These are phyloP conservation scores for Okapia johnstoni DNA, from an alignment of 2,113 vertebrate species.

Conservation along the genomic window DNA sequence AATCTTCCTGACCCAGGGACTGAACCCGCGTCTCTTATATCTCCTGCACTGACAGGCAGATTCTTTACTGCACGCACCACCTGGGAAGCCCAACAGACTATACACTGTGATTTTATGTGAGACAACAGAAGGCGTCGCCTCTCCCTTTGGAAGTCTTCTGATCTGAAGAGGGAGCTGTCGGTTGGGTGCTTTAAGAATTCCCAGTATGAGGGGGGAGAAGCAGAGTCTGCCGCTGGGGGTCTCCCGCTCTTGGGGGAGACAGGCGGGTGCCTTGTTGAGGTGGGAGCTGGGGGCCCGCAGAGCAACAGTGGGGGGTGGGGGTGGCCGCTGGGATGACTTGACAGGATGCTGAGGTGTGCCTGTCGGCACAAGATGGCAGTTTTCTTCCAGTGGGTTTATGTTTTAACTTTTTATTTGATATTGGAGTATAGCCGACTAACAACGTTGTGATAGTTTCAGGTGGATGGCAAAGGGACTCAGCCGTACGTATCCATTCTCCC, in stretches of 20 bases:
- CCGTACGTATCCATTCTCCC: fast-evolving
- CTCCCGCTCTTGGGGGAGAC: no score
- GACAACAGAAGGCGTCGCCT: neutral
- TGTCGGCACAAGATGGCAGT: fast-evolving
- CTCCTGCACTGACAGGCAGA: neutral
- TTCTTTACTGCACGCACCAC: neutral
- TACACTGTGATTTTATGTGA: neutral
- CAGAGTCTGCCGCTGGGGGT: no score
- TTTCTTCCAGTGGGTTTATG: neutral
- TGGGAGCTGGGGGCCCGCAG: fast-evolving
- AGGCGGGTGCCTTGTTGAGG: fast-evolving
- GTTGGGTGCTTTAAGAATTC: neutral
- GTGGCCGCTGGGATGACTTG: neutral
- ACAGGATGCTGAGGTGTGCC: fast-evolving
- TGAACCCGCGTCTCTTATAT: fast-evolving
- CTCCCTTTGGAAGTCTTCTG: neutral
- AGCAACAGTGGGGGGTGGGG: fast-evolving
- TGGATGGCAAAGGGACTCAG: neutral
- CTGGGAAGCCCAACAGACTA: neutral
- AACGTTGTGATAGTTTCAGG: neutral
- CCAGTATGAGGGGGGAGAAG: neutral
- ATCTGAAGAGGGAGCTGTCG: neutral
- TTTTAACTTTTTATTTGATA: neutral
- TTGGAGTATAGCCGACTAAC: neutral
- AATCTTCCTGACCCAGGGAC: neutral